These are phyloP conservation scores for Passer domesticus DNA, from an alignment of 2,113 vertebrate genomes.

Conservation along the genomic window DNA sequence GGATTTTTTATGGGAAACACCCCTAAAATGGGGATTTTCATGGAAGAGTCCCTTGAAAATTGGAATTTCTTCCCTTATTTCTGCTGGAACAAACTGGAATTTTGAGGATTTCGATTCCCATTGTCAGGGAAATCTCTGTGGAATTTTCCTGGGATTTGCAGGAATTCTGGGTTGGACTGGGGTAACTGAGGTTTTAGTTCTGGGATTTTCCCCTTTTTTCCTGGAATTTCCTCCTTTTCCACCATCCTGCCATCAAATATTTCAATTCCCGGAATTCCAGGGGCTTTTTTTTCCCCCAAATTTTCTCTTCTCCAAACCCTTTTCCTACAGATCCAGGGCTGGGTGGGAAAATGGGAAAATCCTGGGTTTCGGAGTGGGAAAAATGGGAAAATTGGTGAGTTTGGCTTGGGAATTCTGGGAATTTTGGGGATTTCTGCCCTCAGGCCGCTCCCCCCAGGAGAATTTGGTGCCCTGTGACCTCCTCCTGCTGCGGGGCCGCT, in stretches of 20 bases:
- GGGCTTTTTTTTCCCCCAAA: too few species aligned
- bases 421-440: not conserved
- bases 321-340: not conserved
- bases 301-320: not conserved
- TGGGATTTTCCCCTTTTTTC: not conserved
- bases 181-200: not conserved
- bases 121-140: not conserved
- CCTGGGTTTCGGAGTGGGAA: not conserved
- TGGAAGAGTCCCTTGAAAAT: not conserved
- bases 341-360: not conserved
- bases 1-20: not conserved
- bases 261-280: not conserved
- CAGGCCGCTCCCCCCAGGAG: conserved; percentile 86
- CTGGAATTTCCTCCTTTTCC: not conserved
- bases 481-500: conserved; percentile 88
- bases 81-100: not conserved
- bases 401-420: not conserved
- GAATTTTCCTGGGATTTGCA: not conserved
- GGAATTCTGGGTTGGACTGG: not conserved
- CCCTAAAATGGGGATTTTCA: not conserved
- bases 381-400: not conserved
- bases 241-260: not conserved
- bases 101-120: not conserved
- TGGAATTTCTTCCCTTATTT: not conserved
- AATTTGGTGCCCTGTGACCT: conserved; percentile 94